Evolutionary conservation across 2,113 vertebrate genomes (phyloP), one percentile per base, ranked within the genome.

Genomic region (Eulacestoma nigropectus): DNA sequence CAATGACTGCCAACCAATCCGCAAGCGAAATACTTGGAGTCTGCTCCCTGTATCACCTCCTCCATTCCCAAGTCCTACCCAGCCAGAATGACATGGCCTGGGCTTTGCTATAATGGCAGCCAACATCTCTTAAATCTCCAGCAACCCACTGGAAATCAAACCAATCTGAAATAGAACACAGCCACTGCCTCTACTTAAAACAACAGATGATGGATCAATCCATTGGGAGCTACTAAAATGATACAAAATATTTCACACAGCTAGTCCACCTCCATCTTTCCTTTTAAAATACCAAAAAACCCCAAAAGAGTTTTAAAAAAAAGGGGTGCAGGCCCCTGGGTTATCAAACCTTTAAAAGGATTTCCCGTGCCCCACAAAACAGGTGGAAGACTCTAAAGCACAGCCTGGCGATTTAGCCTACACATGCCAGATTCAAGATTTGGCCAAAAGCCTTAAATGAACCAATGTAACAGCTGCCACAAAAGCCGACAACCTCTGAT

Each of bases 371-470:
- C 44, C 49, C 3, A 2, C 12, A 57, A 41, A 84, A 55, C 46
- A 85, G 68, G 57, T 77, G 47, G 56, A 46, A 91, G 44, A 65
- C 46, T 82, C 80, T 84, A 77, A 94, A 74, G 60, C 49, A 59
- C 46, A 88, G 70, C 64, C 53, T 52, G 17, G 23, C 0, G 2
- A 75, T 78, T 75, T 68, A 81, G 49, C 11, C 56, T 49, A 22
- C 30, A n/a, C 14, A 13, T 15, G 33, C 37, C 78, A 87, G 67
- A 47, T n/a, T 72, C 88, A 80, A 78, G 70, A 84, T 50, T 76
- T 79, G 88, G 60, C 76, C 88, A 62, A 94, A 94, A 91, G 25
- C 68, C 70, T 90, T 80, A 76, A 90, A 47, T 39, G 78, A 96
- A 90, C 87, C 75, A 92, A 63, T 0, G 1, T 21, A 89, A 70